These are phyloP conservation scores for Silurus lanzhouensis DNA, from an alignment of 2,797 vertebrate species.

Conservation along the genomic window DNA sequence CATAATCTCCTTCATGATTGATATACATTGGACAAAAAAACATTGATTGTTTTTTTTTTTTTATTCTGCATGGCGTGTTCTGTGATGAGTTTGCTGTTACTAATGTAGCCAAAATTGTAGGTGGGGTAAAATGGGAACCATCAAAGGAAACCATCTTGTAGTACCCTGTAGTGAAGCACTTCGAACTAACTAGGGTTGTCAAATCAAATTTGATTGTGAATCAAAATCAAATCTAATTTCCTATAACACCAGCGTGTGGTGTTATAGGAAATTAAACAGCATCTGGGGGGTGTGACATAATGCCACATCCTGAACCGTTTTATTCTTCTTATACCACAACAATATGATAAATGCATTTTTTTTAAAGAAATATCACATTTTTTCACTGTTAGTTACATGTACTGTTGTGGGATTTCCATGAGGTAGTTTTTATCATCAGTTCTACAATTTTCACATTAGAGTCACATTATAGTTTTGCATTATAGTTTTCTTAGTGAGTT, in stretches of 20 bases:
- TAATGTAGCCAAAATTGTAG: slow-evolving; percentile 58
- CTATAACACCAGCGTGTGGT: neutral
- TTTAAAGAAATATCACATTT: neutral
- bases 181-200: neutral
- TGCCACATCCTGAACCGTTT: neutral
- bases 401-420: neutral
- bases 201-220: too few species aligned
- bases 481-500: too few species aligned
- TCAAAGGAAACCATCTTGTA: slow-evolving; percentile 31
- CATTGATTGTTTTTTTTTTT: slow-evolving; percentile 31
- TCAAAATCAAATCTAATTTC: too few species aligned
- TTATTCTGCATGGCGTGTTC: slow-evolving; percentile 78
- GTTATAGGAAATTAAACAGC: neutral
- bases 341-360: neutral
- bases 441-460: neutral
- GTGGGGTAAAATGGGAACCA: slow-evolving; percentile 66
- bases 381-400: neutral
- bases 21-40: slow-evolving; percentile 70
- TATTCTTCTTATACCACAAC: slow-evolving; percentile 21
- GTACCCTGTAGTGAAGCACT: neutral
- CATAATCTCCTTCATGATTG: slow-evolving; percentile 64
- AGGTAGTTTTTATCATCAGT: neutral
- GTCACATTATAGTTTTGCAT: too few species aligned
- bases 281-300: neutral
- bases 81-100: slow-evolving; percentile 67